These are phyloP conservation scores for Eira barbara DNA, from an alignment of 2,113 vertebrate genomes.

Conservation along the genomic window DNA sequence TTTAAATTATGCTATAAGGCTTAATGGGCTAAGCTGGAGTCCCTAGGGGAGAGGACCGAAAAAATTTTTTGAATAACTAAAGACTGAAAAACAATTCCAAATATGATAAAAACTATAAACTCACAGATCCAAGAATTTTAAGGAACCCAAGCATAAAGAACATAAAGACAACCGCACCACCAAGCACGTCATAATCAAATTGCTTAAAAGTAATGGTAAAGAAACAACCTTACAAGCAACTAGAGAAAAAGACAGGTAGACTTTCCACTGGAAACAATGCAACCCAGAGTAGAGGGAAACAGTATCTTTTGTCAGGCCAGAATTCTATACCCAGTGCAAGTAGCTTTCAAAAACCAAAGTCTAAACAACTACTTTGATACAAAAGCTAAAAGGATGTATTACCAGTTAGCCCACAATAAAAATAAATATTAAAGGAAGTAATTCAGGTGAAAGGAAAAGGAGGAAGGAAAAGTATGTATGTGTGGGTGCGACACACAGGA, in stretches of 20 bases:
- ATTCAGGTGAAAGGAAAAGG: neutral
- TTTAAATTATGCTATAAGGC: neutral
- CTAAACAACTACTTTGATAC: neutral
- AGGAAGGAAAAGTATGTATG: neutral
- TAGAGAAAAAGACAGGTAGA: neutral
- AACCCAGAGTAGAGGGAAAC: neutral
- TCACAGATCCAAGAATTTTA: neutral
- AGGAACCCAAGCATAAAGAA: neutral
- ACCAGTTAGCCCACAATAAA: neutral
- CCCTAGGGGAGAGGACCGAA: neutral
- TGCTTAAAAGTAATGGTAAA: neutral
- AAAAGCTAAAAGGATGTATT: neutral
- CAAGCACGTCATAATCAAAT: neutral
- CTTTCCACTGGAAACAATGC: neutral
- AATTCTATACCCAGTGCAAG: neutral
- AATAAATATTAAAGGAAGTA: neutral
- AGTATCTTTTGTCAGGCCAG: neutral
- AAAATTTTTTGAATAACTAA: neutral
- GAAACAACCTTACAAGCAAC: neutral
- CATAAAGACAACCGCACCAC: neutral
- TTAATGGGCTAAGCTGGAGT: neutral
- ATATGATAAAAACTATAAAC: neutral
- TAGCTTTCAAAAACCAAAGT: neutral
- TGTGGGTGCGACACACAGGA: neutral
- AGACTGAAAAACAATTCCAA: neutral